These are phyloP conservation scores for Heterocephalus glaber DNA, from an alignment of 2,113 vertebrate species.

Conservation along the genomic window DNA sequence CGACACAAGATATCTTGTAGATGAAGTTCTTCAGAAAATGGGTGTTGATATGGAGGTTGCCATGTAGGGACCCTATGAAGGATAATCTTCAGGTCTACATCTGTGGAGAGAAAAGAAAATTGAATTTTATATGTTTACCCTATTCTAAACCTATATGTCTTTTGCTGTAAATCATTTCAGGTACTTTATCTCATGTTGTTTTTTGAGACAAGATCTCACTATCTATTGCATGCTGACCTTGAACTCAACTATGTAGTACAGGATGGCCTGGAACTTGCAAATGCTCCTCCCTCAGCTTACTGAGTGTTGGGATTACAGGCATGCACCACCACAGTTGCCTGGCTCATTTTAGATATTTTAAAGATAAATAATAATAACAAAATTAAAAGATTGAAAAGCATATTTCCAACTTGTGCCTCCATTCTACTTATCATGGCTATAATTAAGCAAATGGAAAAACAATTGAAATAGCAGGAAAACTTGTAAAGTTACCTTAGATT, in stretches of 20 bases:
- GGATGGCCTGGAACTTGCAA: too few relatives aligned
- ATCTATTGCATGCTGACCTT: neutral
- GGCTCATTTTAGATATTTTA: neutral
- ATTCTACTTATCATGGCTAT: neutral
- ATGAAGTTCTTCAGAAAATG: neutral
- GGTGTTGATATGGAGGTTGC: neutral
- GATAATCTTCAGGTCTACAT: neutral
- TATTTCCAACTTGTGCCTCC: neutral
- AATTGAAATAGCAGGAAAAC: neutral
- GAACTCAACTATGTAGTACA: neutral
- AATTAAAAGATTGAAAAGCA: neutral
- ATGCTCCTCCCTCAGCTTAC: too few relatives aligned
- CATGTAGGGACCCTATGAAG: neutral
- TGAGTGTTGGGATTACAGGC: too few relatives aligned
- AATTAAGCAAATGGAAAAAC: neutral
- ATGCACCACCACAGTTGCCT: neutral
- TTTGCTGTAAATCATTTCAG: neutral
- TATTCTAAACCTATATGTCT: neutral
- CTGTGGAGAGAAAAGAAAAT: neutral
- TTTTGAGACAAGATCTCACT: neutral
- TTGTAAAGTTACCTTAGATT: neutral
- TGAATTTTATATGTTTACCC: neutral
- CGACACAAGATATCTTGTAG: neutral
- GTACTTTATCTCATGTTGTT: neutral
- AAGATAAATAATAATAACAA: neutral